Evolutionary conservation across 2,113 vertebrate genomes (phyloP), one percentile per base, ranked within the genome.

Genomic region (Hemiscyllium ocellatum): DNA sequence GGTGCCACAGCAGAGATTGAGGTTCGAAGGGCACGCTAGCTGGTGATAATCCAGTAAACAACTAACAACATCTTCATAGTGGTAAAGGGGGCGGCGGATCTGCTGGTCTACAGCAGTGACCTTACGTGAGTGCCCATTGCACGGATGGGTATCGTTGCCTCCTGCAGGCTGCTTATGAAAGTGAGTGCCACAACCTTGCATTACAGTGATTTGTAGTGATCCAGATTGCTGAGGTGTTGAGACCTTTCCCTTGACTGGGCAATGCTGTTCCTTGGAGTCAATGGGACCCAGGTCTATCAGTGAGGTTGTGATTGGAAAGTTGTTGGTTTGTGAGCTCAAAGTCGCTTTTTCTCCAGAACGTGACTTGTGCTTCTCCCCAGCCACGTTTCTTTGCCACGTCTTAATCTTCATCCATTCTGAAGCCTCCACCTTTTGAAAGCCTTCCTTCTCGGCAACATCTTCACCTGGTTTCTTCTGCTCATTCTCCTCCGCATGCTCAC

Each of bases 31-130:
- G 37, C 47, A 72, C 33, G 66, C 47, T 3, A 13, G 42, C 89
- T 97, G 97, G 80, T 98, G 98, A 95, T 98, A 97, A 96, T 98
- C 98, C 42, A 98, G 96, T 78, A 98, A 96, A 96, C 98, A 98
- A 96, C 98, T 95, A 96, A 98, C 97, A 96, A 98, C 98, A 96
- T 98, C 97, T 96, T 98, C 98, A 0, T 97, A 98, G 96, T 98
- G 98, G 65, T 98, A 98, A 96, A 98, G 97, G 7, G 33, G 94
- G 52, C 33, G 94, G 68, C 68, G 93, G 42, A 29, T 95, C 93
- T 47, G 93, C 12, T 50, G 94, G 12, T 72, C 69, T 5, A 72
- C 94, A 26, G 68, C 19, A 1, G 94, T 95, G 24, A 95, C 94
- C 47, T 76, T 95, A 0, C 68, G 94, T 13, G 13, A 76, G 66